These are phyloP conservation scores for Montifringilla adamsi DNA, from an alignment of 2,113 vertebrate genomes.

Conservation along the genomic window DNA sequence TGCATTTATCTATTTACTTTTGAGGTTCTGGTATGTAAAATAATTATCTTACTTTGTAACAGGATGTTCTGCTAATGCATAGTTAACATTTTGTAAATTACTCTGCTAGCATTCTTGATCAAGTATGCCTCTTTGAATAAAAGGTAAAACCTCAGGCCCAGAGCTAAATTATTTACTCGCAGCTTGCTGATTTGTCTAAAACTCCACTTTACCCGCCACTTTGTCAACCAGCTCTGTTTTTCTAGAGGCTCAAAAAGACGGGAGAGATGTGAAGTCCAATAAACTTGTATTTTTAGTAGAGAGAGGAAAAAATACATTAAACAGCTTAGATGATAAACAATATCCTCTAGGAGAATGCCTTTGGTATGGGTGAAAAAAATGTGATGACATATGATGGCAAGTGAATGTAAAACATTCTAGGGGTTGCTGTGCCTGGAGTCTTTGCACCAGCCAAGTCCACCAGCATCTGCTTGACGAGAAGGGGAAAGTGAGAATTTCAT, in stretches of 20 bases:
- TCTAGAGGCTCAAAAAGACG: neutral
- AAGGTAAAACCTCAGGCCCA: constrained; percentile 48
- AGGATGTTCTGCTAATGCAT: constrained; percentile 32
- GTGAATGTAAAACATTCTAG: neutral
- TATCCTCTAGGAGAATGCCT: neutral
- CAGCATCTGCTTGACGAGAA: neutral
- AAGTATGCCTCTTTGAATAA: constrained; percentile 56
- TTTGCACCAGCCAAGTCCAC: neutral
- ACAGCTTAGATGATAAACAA: neutral
- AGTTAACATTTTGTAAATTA: constrained; percentile 64
- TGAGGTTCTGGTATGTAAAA: constrained; percentile 53
- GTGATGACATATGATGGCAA: neutral
- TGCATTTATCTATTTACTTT: constrained; percentile 41
- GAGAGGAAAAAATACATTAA: neutral
- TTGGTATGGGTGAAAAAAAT: neutral
- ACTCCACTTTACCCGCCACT: neutral
- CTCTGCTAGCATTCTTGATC: constrained; percentile 19
- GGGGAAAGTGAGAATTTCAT: neutral
- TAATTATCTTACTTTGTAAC: constrained; percentile 58
- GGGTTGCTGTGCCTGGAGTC: neutral
- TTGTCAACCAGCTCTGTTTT: neutral
- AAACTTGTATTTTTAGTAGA: neutral
- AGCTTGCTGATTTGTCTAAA: constrained; percentile 41
- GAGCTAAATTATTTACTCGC: constrained; percentile 58
- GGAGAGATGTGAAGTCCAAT: neutral